Percentiles rank a stretch among this genome's conserved stretches.
Conservation (phyloP, 2,888 invertebrate species). For the Apodemia mormo region DNA sequence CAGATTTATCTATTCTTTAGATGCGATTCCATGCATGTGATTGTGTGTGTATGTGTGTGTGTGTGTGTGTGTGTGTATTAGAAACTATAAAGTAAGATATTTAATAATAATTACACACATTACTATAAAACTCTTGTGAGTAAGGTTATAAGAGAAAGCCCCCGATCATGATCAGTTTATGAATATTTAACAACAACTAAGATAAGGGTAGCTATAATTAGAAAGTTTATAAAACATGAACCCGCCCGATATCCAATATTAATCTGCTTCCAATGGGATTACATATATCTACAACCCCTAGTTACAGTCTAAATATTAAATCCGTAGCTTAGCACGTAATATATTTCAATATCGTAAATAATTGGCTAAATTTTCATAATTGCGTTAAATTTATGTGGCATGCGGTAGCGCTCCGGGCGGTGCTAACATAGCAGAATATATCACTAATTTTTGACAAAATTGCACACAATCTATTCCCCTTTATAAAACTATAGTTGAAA, state of each 20-base stretch:
- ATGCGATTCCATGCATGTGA: no score
- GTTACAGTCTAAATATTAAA: constrained; percentile 14
- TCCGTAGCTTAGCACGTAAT: not conserved
- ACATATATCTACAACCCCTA: not conserved
- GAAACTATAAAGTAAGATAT: no score
- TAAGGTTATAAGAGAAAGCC: no score
- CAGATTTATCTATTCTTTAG: no score
- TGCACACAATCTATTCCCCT: not conserved
- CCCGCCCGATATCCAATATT: not conserved
- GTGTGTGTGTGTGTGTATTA: no score
- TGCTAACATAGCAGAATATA: constrained; percentile 25
- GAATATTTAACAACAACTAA: not conserved
- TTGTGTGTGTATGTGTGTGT: no score
- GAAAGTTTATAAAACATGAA: not conserved
- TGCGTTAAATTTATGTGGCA: constrained; percentile 28
- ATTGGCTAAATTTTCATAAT: constrained; percentile 28
- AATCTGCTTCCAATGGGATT: not conserved
- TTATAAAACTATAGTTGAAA: not conserved
- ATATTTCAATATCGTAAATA: constrained; percentile 29
- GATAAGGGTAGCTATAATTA: not conserved
- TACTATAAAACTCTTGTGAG: no score
- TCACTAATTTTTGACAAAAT: constrained; percentile 20
- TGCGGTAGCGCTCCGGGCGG: constrained; percentile 20
- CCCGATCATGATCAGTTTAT: no score
- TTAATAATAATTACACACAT: no score